A percentile compares a stretch with the other conserved stretches of the same genome.
Evolutionary conservation across 1,140 invertebrate species (phyloP).

Genomic region (Zaprionus gabonicus): DNA sequence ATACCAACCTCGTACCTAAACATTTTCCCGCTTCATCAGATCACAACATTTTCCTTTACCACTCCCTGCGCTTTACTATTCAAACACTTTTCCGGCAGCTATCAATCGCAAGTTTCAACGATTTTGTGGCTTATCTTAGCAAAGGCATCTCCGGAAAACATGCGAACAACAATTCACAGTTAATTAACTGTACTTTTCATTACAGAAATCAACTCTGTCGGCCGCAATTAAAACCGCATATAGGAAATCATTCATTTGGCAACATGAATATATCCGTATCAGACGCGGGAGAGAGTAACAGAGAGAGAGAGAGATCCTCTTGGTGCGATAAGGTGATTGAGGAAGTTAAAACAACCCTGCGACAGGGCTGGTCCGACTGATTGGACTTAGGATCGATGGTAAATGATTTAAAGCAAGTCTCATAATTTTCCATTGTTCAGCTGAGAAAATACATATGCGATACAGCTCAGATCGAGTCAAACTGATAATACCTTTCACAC

Average conservation of each 20-base stretch:
- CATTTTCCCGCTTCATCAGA: not conserved
- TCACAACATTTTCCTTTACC: not conserved
- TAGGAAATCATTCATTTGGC: slow-evolving; percentile 75
- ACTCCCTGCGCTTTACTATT: not conserved
- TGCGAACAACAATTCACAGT: slow-evolving; percentile 68
- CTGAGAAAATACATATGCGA: slow-evolving; percentile 59
- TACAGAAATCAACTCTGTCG: slow-evolving; percentile 32
- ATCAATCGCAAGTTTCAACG: slow-evolving; percentile 51
- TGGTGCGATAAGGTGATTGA: slow-evolving; percentile 58
- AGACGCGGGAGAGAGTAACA: slow-evolving; percentile 29
- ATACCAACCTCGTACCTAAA: too few species aligned
- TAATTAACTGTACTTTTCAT: slow-evolving; percentile 72
- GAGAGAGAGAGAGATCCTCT: slow-evolving; percentile 45
- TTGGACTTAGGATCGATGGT: slow-evolving; percentile 45
- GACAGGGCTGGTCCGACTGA: slow-evolving; percentile 12
- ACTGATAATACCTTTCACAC: slow-evolving; percentile 78
- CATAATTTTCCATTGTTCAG: slow-evolving; percentile 80
- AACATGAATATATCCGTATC: slow-evolving; percentile 48
- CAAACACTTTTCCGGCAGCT: not conserved
- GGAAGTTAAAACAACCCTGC: slow-evolving; percentile 57
- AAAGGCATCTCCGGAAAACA: slow-evolving; percentile 47
- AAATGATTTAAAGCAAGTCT: slow-evolving; percentile 81
- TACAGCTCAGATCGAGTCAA: slow-evolving; percentile 66
- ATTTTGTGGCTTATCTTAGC: slow-evolving; percentile 56
- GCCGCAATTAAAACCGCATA: slow-evolving; percentile 79